phyloP scores from a whole-genome alignment of 2,113 vertebrate species.

The Anguilla rostrata region DNA sequence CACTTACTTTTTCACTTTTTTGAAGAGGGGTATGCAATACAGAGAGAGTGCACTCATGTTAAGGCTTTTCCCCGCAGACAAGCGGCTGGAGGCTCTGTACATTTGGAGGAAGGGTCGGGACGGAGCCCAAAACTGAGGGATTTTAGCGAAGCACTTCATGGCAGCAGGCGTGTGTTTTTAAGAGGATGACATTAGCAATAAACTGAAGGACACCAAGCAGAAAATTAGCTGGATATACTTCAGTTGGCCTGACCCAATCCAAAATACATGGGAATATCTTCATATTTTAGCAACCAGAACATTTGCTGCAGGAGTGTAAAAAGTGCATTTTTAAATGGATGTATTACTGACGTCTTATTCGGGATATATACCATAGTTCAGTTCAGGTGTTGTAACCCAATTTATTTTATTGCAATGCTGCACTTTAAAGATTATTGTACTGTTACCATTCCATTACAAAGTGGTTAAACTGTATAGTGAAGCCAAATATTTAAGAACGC shows the following conservation, averaged over 20 bases:
- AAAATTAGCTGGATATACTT: slow-evolving; percentile 31
- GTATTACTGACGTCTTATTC: neutral
- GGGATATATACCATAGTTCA: neutral
- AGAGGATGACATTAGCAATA: slow-evolving; percentile 33
- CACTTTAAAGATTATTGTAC: neutral
- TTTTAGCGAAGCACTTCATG: slow-evolving; percentile 6
- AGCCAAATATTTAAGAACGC: neutral
- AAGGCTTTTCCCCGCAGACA: neutral
- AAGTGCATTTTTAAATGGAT: neutral
- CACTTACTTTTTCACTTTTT: no score
- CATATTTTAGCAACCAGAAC: slow-evolving; percentile 1
- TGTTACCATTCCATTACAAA: neutral
- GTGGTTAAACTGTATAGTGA: neutral
- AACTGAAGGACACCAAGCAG: slow-evolving; percentile 33
- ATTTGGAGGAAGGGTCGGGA: neutral
- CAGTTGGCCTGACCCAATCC: slow-evolving; percentile 12
- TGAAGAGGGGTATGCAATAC: no score
- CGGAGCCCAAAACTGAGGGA: neutral
- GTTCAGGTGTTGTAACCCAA: no score
- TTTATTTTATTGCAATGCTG: neutral
- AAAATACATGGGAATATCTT: slow-evolving; percentile 22
- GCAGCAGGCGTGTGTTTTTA: slow-evolving; percentile 21
- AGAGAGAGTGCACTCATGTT: neutral
- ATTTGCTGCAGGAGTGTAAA: neutral
- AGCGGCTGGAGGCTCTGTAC: neutral